These are phyloP conservation scores for Eolophus roseicapilla DNA, from an alignment of 2,113 vertebrate species.

Conservation along the genomic window DNA sequence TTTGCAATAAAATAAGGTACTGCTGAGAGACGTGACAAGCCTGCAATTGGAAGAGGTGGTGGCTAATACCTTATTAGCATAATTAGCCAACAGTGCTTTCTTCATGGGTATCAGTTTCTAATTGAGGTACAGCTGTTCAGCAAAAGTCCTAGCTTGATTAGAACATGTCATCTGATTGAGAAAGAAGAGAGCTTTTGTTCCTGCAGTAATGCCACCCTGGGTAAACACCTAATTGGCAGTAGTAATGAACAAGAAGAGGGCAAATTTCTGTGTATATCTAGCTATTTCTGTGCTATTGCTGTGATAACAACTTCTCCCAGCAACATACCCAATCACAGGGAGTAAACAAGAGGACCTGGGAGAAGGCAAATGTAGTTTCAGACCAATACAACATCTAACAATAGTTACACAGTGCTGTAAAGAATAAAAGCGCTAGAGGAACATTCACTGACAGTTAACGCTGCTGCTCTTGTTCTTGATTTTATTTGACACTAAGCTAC, in stretches of 20 bases:
- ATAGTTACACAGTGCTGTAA: background rate
- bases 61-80: constrained; percentile 46
- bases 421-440: background rate
- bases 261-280: background rate
- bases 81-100: constrained; percentile 30
- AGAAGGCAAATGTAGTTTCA: background rate
- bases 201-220: background rate
- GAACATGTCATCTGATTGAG: constrained; percentile 18
- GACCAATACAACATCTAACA: background rate
- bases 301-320: background rate
- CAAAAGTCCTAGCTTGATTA: background rate
- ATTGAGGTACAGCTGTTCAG: constrained; percentile 49
- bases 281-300: background rate
- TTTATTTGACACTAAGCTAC: background rate
- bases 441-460: background rate
- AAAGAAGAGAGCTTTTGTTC: constrained; percentile 19
- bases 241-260: background rate
- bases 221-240: background rate
- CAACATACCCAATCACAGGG: background rate
- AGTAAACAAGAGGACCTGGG: background rate
- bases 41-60: background rate
- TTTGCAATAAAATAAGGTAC: background rate
- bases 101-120: constrained; percentile 50
- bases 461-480: background rate
- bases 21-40: background rate